A percentile compares a stretch with the other conserved stretches of the same genome.
Evolutionary conservation across 2,797 vertebrate species (phyloP).

Genomic region (Melanotaenia pygmaea): DNA sequence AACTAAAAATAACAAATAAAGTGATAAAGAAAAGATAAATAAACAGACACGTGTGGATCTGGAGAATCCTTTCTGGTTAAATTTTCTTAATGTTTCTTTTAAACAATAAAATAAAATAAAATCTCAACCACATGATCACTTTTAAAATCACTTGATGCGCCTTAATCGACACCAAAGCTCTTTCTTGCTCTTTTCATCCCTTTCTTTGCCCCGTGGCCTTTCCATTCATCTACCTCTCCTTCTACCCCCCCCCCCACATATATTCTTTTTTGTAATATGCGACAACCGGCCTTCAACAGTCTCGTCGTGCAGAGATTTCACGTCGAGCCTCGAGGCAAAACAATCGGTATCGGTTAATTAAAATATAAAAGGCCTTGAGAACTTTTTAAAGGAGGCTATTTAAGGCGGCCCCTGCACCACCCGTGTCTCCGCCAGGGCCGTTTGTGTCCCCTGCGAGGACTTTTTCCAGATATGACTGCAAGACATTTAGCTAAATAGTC

Average conservation of each 20-base stretch:
- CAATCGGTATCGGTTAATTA: conserved; percentile 77
- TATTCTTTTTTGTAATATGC: conserved; percentile 63
- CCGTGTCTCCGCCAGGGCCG: conserved; percentile 27
- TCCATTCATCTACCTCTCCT: conserved; percentile 45
- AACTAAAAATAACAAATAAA: background rate
- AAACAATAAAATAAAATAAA: conserved; percentile 3
- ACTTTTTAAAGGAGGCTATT: conserved; percentile 64
- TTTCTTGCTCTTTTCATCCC: conserved; percentile 25
- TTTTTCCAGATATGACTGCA: conserved; percentile 8
- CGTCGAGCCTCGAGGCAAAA: conserved; percentile 79
- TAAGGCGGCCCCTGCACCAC: conserved; percentile 36
- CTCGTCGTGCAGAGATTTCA: conserved; percentile 70
- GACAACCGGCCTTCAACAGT: conserved; percentile 78
- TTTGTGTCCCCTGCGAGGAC: conserved; percentile 31
- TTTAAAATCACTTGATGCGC: conserved; percentile 28
- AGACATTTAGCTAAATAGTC: conserved; percentile 27
- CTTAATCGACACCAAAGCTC: conserved; percentile 45
- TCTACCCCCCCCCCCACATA: conserved; percentile 17
- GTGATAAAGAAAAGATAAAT: background rate
- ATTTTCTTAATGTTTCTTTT: background rate
- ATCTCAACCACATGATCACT: conserved; percentile 13
- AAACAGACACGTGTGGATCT: background rate
- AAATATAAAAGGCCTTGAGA: conserved; percentile 78
- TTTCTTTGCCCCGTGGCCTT: conserved; percentile 67
- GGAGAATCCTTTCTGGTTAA: background rate